A percentile compares a stretch with the other conserved stretches of the same genome.
Conservation (phyloP, 2,888 invertebrate genomes). For the Cosmopolites sordidus region DNA sequence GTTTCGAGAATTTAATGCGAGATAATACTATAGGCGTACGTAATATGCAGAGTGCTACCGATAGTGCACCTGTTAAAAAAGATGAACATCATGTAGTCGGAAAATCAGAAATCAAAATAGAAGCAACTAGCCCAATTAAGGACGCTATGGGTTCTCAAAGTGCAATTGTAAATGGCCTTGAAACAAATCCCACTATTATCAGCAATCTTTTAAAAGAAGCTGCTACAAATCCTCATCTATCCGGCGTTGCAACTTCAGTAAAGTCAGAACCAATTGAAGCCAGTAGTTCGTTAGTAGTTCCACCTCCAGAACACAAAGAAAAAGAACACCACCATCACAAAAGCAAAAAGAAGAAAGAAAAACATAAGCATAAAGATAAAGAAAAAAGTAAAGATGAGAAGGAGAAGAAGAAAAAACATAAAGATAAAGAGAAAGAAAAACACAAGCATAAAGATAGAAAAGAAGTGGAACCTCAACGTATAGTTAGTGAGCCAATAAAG, state of each 20-base stretch:
- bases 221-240: slow-evolving; percentile 38
- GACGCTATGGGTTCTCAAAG: slow-evolving; percentile 8
- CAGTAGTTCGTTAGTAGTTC: background rate
- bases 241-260: slow-evolving; percentile 35
- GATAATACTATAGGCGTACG: slow-evolving; percentile 50
- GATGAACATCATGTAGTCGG: slow-evolving; percentile 15
- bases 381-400: slow-evolving; percentile 60
- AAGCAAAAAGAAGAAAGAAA: slow-evolving; percentile 61
- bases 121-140: slow-evolving; percentile 15
- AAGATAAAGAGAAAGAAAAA: slow-evolving; percentile 58
- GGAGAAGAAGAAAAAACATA: slow-evolving; percentile 73
- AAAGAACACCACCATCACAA: slow-evolving; percentile 44
- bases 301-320: slow-evolving; percentile 42
- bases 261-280: slow-evolving; percentile 25
- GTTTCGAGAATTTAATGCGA: slow-evolving; percentile 57
- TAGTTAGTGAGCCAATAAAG: slow-evolving; percentile 47
- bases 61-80: slow-evolving; percentile 33
- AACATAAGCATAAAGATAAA: slow-evolving; percentile 63
- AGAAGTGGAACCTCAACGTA: slow-evolving; percentile 36
- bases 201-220: slow-evolving; percentile 65
- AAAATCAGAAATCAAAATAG: slow-evolving; percentile 9
- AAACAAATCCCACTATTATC: slow-evolving; percentile 67
- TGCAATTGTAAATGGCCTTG: slow-evolving; percentile 59
- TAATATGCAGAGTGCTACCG: slow-evolving; percentile 39
- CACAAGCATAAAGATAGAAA: slow-evolving; percentile 37